Conservation (phyloP, 2,797 vertebrate genomes). For the Dipus sagitta region DNA sequence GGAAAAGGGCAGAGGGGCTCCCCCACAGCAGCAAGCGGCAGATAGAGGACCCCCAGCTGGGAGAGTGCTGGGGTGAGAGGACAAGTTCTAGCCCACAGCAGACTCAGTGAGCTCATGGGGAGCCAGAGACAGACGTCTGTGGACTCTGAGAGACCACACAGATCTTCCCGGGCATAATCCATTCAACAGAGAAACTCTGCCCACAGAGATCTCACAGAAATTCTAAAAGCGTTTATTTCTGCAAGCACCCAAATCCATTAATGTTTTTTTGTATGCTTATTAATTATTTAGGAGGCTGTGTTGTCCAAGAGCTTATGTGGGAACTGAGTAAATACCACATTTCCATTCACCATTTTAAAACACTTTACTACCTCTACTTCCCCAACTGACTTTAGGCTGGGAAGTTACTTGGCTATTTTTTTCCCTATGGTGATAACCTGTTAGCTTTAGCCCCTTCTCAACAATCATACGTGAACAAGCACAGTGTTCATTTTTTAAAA, state of each 20-base stretch:
- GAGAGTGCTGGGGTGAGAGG: not conserved
- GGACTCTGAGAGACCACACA: not conserved
- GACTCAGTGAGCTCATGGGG: accelerated
- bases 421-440: not conserved
- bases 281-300: constrained; percentile 32
- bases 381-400: not conserved
- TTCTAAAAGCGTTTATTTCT: constrained; percentile 17
- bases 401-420: constrained; percentile 8
- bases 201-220: not conserved
- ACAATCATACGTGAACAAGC: not conserved
- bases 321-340: constrained; percentile 23
- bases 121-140: not conserved
- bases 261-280: constrained; percentile 2
- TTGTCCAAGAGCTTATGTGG: not conserved
- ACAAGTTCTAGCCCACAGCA: not conserved
- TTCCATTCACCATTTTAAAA: constrained; percentile 12
- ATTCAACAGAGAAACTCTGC: not conserved
- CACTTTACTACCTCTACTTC: not conserved
- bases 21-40: not conserved
- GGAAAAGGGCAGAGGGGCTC: not conserved
- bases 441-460: not conserved
- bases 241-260: not conserved
- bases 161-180: not conserved
- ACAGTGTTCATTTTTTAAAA: not conserved
- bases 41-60: not conserved